A percentile compares a stretch with the other conserved stretches of the same genome.
Evolutionary conservation across 2,888 invertebrate species (phyloP).

Genomic region (Agrochola lota): DNA sequence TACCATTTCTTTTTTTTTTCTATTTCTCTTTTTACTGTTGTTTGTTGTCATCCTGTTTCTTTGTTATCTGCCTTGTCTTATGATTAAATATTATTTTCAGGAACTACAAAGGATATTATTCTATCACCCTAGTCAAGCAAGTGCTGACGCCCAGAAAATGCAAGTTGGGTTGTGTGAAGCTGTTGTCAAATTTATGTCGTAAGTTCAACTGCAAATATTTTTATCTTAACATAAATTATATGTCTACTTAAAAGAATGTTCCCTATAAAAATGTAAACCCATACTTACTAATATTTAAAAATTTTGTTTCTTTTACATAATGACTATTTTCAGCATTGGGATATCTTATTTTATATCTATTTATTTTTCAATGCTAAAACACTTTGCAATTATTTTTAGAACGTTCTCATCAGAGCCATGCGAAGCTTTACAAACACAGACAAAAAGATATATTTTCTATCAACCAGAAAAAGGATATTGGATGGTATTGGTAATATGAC

Average conservation of each 20-base stretch:
- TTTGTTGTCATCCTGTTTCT: constrained; percentile 1
- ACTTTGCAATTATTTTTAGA: constrained; percentile 84
- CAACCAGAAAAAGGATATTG: constrained; percentile 97
- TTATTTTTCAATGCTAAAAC: neutral
- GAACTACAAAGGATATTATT: constrained; percentile 97
- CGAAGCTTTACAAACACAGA: constrained; percentile 96
- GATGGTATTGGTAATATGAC: constrained; percentile 95
- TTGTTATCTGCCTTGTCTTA: neutral
- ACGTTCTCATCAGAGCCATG: constrained; percentile 95
- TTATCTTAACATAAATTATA: neutral
- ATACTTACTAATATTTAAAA: neutral
- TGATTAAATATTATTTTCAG: constrained; percentile 84
- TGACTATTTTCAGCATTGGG: neutral
- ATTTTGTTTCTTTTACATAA: neutral
- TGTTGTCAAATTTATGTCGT: constrained; percentile 98
- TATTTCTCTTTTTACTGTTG: neutral
- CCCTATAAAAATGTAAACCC: neutral
- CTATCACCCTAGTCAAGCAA: constrained; percentile 95
- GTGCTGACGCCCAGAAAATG: constrained; percentile 96
- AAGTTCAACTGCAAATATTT: constrained; percentile 79
- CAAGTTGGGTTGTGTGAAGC: constrained; percentile 98
- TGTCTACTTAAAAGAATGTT: neutral
- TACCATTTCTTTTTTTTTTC: no score
- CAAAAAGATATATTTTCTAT: constrained; percentile 96
- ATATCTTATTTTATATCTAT: neutral